These are phyloP conservation scores for Menura novaehollandiae DNA, from an alignment of 2,113 vertebrate species.

Conservation along the genomic window DNA sequence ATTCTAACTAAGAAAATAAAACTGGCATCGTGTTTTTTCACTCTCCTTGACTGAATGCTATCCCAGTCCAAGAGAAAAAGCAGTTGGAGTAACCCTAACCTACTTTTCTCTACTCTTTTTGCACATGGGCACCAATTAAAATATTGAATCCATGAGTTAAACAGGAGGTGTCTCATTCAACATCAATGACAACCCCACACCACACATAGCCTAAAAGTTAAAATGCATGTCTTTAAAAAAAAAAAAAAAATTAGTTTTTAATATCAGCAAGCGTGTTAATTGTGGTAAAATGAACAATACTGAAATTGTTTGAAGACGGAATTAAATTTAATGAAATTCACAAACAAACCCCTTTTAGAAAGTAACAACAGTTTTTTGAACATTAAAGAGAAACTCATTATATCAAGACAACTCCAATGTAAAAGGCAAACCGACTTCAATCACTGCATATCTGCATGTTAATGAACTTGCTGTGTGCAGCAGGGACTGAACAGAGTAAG, in stretches of 20 bases:
- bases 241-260: conserved; percentile 57
- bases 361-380: conserved; percentile 82
- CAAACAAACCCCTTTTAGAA: conserved; percentile 80
- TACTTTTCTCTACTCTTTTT: conserved; percentile 60
- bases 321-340: conserved; percentile 84
- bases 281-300: conserved; percentile 78
- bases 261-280: conserved; percentile 74
- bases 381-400: conserved; percentile 84
- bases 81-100: conserved; percentile 23
- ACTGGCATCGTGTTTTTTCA: not conserved
- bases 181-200: conserved; percentile 43
- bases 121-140: conserved; percentile 63
- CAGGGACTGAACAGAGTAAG: conserved; percentile 61
- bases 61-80: not conserved
- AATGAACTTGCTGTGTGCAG: conserved; percentile 78
- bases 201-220: conserved; percentile 63
- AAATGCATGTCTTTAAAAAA: conserved; percentile 45
- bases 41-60: not conserved
- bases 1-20: conserved; percentile 33
- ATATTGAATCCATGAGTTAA: conserved; percentile 61
- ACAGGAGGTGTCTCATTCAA: conserved; percentile 64
- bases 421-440: conserved; percentile 80
- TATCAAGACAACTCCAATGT: conserved; percentile 78
- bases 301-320: conserved; percentile 77
- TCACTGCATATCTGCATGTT: conserved; percentile 81